Evolutionary conservation across 2,888 invertebrate genomes (phyloP), one percentile per base, ranked within the genome.

Genomic region (Euphydryas editha): DNA sequence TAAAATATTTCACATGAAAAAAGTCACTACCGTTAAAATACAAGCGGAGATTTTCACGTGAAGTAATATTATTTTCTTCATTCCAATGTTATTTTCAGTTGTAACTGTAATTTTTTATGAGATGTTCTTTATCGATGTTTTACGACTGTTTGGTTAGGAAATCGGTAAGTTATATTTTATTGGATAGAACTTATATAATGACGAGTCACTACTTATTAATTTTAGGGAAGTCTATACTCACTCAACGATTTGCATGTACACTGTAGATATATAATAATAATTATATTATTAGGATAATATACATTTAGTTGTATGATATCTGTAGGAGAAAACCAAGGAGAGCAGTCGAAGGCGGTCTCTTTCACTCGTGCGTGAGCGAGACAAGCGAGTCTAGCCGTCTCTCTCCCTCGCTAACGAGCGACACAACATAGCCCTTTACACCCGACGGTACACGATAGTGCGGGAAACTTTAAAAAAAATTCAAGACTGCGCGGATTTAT

Each of bases 101-200:
- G 39, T 36, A 39, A 62, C 51, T 21, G 59, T 64, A 24, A 20
- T 62, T 69, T 70, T 69, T 60, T 71, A 61, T 67, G 62, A 20
- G 36, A 58, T 59, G 30, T 46, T 55, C 55, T 72, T 68, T 65
- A 71, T 72, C 30, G 69, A 46, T 67, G 44, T 67, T 71, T 72
- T 72, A 68, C 66, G 69, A 71, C 36, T 69, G 56, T 69, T 61
- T 67, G 57, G 54, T 55, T 47, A 47, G 62, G 49, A 67, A 71
- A 51, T 51, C 20, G 44, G 49, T 55, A 67, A 58, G 47, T 60
- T 51, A 13, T 47, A 15, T 58, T 54, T 49, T 64, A 60, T 66
- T 69, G 24, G 49, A 37, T 58, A 55, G 47, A 51, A 55, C 42
- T 51, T 21, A 18, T 21, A 56, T 46, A 21, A 57, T 36, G 44